Evolutionary conservation across 1,140 invertebrate genomes (phyloP).

Genomic region (Drosophila navojoa): DNA sequence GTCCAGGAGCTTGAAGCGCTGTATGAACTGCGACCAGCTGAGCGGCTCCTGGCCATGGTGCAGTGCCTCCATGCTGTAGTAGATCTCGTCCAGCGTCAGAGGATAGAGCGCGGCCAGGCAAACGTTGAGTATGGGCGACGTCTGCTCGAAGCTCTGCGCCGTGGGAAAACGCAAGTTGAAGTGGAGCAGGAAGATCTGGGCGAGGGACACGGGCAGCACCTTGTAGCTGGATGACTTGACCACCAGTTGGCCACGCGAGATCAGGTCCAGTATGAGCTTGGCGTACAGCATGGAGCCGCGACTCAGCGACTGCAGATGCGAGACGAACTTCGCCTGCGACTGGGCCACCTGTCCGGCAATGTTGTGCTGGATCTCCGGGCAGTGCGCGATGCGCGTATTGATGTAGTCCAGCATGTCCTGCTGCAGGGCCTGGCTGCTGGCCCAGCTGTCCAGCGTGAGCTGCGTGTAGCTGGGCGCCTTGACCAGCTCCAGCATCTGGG

Average conservation of each 20-base stretch:
- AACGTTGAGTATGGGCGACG: constrained; percentile 93
- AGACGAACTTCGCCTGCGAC: constrained; percentile 89
- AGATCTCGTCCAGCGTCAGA: constrained; percentile 94
- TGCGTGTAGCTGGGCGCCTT: constrained; percentile 92
- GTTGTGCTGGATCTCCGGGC: constrained; percentile 92
- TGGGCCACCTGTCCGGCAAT: constrained; percentile 87
- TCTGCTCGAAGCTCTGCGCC: constrained; percentile 94
- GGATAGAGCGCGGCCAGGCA: constrained; percentile 96
- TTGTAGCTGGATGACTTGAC: constrained; percentile 97
- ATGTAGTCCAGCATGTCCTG: constrained; percentile 95
- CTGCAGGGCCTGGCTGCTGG: constrained; percentile 88
- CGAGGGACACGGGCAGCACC: constrained; percentile 95
- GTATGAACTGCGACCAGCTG: constrained; percentile 93
- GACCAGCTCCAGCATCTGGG: constrained; percentile 91
- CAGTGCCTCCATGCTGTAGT: constrained; percentile 95
- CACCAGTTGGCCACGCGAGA: constrained; percentile 96
- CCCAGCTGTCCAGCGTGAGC: constrained; percentile 88
- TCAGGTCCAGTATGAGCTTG: constrained; percentile 96
- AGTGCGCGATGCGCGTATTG: constrained; percentile 90
- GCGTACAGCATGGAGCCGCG: constrained; percentile 96
- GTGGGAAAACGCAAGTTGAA: constrained; percentile 97
- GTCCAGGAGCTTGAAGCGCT: constrained; percentile 92
- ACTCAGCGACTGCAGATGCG: constrained; percentile 92
- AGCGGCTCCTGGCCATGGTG: constrained; percentile 88
- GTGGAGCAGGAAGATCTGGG: constrained; percentile 96